Conservation (phyloP, 1,140 invertebrate species). For the Acromyrmex heyeri region DNA sequence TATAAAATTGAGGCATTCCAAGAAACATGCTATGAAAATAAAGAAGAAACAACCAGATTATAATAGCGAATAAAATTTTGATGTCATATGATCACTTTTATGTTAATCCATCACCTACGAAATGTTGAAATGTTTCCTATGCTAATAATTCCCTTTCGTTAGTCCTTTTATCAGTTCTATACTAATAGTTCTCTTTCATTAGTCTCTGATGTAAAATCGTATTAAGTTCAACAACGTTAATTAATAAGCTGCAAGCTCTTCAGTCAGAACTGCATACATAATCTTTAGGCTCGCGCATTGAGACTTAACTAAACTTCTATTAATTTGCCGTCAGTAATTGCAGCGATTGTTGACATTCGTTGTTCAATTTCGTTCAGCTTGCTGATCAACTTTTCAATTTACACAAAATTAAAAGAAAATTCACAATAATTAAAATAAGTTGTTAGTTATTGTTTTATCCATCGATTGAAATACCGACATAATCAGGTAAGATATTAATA, state of each 20-base stretch:
- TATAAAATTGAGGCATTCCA: background rate
- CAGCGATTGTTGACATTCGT: background rate
- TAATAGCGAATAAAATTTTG: background rate
- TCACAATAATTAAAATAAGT: background rate
- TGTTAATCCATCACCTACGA: background rate
- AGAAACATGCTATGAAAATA: conserved; percentile 1
- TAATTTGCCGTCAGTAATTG: conserved; percentile 1
- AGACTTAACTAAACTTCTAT: conserved; percentile 1
- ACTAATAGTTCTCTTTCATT: background rate
- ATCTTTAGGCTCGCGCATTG: background rate
- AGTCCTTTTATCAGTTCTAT: background rate
- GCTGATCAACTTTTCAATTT: background rate
- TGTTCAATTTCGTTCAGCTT: background rate
- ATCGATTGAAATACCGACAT: background rate
- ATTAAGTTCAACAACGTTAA: background rate
- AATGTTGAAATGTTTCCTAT: conserved; percentile 4
- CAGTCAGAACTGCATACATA: background rate
- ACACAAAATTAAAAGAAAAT: conserved; percentile 26
- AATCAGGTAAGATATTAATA: conserved; percentile 28
- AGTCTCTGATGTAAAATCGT: background rate
- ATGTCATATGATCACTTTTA: too few species aligned
- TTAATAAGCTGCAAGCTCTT: background rate
- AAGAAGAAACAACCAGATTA: background rate
- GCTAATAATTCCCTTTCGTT: too few species aligned
- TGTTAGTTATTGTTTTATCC: background rate